Evolutionary conservation across 2,888 invertebrate genomes (phyloP), one percentile per base, ranked within the genome.

Genomic region (Drosophila trichaetosa): DNA sequence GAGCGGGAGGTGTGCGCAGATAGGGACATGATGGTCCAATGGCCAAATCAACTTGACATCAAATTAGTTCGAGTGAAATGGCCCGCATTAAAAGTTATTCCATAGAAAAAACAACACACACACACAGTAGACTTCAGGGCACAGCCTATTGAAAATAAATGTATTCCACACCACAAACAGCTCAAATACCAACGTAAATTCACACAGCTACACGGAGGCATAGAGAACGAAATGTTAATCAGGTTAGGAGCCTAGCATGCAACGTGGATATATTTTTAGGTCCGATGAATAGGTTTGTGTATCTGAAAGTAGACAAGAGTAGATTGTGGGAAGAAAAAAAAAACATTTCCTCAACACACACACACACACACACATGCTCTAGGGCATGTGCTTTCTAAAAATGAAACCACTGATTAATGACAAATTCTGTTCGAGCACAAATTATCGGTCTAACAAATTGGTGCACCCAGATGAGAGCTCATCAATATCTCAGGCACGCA

Each of bases 321-420:
- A 42, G 42, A 31, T 52, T 13, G 33, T 67, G 70, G 46, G 57
- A 40, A 51, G 51, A 54, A 33, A 33, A 46, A 46, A 62, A 64
- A 42, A 13, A 57, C 46, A 33, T 27, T 52, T 42, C 6, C 7
- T 38, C 7, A 2, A 40, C 59, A 48, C 21, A 56, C 29, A 29
- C 29, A 29, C 29, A 29, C 65, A 69, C 53, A 58, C 38, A 34
- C 18, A 34, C 24, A 10, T 54, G 11, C 4, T 53, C 0, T 16
- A 24, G 46, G 36, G 18, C 21, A 11, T 53, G 61, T 80, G 74
- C 70, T 77, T 75, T 87, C 46, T 73, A 73, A 80, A 87, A 89
- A 90, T 87, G 76, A 73, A 90, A 68, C 76, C 83, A 68, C 79
- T 83, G 89, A 90, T 89, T 83, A 89, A 89, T 90, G 89, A 63